phyloP scores from a whole-genome alignment of 2,113 vertebrate species.

The Lethenteron reissneri region DNA sequence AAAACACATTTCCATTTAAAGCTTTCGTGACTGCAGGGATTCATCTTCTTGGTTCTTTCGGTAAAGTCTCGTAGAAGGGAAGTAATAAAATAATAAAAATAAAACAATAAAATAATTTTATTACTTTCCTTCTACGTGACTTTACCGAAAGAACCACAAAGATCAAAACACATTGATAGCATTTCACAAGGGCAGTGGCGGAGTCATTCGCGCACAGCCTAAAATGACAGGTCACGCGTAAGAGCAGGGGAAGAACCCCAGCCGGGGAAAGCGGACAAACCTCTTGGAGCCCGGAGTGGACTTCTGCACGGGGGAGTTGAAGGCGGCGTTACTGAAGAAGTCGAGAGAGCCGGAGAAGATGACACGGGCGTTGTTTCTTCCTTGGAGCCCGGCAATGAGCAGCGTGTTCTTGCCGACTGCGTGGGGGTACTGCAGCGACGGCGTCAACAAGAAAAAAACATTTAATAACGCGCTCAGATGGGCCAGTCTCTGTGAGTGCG shows the following conservation, averaged over 20 bases:
- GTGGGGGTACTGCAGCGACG: constrained; percentile 50
- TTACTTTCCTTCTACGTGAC: too few species aligned
- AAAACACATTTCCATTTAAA: background rate
- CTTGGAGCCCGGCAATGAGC: constrained; percentile 76
- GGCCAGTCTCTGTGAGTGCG: too few species aligned
- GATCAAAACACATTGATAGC: background rate
- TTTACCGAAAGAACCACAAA: too few species aligned
- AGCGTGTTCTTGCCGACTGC: constrained; percentile 91
- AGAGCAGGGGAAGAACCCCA: fast-evolving
- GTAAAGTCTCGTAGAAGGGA: too few species aligned
- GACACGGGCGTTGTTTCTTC: constrained; percentile 79
- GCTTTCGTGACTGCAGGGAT: too few species aligned
- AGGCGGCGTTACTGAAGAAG: constrained; percentile 88
- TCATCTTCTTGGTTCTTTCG: too few species aligned
- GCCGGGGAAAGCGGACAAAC: constrained; percentile 17
- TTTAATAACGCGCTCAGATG: background rate
- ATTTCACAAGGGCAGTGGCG: background rate
- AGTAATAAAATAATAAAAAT: too few species aligned
- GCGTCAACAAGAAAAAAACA: background rate
- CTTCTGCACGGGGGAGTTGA: constrained; percentile 76
- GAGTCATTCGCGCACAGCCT: background rate
- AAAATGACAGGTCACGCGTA: fast-evolving
- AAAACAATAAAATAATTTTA: too few species aligned
- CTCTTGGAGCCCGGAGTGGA: constrained; percentile 45
- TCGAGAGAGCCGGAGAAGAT: constrained; percentile 84